These are phyloP conservation scores for Ganaspis brasiliensis DNA, from an alignment of 2,888 invertebrate genomes.

Conservation along the genomic window DNA sequence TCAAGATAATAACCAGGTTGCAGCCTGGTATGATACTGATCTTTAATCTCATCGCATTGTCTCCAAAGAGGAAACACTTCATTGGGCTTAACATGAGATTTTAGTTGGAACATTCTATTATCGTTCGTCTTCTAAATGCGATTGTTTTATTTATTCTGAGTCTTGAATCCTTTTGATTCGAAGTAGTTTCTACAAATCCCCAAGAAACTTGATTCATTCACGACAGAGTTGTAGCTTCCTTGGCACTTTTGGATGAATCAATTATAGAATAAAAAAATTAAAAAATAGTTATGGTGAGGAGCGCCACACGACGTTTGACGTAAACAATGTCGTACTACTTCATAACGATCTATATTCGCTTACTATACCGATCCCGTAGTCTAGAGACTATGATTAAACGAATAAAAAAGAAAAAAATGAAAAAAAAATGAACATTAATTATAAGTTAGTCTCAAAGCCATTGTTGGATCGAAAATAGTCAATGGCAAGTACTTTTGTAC, in stretches of 20 bases:
- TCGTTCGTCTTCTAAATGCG: conserved; percentile 12
- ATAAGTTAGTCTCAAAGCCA: conserved; percentile 27
- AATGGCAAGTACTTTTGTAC: conserved; percentile 43
- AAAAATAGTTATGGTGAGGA: not conserved
- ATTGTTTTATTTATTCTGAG: conserved; percentile 58
- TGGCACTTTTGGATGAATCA: conserved; percentile 20
- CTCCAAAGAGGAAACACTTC: not conserved
- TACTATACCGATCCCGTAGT: conserved; percentile 38
- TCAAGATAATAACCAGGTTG: conserved; percentile 94
- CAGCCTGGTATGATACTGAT: conserved; percentile 99
- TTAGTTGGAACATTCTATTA: conserved; percentile 11
- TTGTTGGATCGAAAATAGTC: conserved; percentile 36
- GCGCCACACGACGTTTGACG: not conserved
- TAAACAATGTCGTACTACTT: conserved; percentile 11
- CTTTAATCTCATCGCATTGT: conserved; percentile 83
- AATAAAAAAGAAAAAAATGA: conserved; percentile 23
- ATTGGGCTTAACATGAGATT: not conserved
- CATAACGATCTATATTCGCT: conserved; percentile 48
- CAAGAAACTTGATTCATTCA: conserved; percentile 28
- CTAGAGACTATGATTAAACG: conserved; percentile 26
- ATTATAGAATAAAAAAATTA: conserved; percentile 36
- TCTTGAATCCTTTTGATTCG: conserved; percentile 59
- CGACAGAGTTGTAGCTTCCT: conserved; percentile 30
- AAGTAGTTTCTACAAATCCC: conserved; percentile 51
- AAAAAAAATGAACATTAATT: conserved; percentile 18